phyloP scores from a whole-genome alignment of 2,797 vertebrate species.

The Alauda arvensis region DNA sequence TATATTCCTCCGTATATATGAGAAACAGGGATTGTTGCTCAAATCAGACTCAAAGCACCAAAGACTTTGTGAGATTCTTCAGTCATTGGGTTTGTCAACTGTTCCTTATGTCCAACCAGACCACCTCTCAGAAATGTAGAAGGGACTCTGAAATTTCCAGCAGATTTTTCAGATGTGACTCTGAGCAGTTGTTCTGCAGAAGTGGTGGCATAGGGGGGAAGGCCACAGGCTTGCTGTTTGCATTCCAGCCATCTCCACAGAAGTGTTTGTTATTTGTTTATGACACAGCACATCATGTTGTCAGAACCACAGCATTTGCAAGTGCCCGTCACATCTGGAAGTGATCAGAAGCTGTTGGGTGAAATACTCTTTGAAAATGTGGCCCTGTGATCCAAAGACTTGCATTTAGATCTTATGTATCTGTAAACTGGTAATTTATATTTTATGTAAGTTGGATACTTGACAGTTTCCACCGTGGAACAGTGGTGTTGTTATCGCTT shows the following conservation, averaged over 20 bases:
- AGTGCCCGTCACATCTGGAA: slow-evolving; percentile 37
- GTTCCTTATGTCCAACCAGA: background rate
- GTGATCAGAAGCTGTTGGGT: slow-evolving; percentile 14
- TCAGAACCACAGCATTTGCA: slow-evolving; percentile 2
- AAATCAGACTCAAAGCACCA: background rate
- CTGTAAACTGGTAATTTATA: background rate
- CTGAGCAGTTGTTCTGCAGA: background rate
- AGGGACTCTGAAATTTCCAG: background rate
- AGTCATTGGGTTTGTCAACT: background rate
- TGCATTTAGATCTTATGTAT: background rate
- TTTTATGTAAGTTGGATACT: background rate
- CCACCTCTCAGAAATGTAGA: background rate
- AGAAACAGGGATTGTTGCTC: background rate
- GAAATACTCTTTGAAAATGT: background rate
- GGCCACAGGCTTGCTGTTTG: background rate
- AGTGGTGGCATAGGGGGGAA: background rate
- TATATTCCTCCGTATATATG: rapidly evolving
- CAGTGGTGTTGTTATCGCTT: background rate
- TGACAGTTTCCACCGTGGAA: background rate
- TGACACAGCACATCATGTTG: slow-evolving; percentile 26
- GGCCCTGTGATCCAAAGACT: background rate
- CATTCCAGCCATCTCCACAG: background rate
- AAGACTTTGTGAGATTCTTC: background rate
- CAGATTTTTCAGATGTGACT: background rate
- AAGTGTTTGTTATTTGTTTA: slow-evolving; percentile 50